Evolutionary conservation across 2,113 vertebrate species (phyloP), one percentile per base, ranked within the genome.

Genomic region (Ranitomeya imitator): DNA sequence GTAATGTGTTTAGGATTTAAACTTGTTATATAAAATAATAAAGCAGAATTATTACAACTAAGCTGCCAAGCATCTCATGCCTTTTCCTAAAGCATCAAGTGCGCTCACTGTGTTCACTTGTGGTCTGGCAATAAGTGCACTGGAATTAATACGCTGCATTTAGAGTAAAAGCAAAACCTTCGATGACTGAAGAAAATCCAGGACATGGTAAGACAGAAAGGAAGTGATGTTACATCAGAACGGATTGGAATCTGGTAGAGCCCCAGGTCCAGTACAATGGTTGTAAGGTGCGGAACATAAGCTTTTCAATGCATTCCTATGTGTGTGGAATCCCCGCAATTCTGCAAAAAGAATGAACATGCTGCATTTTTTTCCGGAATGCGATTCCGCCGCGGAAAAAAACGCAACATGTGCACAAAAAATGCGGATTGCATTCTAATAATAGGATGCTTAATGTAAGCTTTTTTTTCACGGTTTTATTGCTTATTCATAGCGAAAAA

Each of bases 1-100:
- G 60, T 83, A 83, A 84, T 84, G 65, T n/a, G 21, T 83, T 67
- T 51, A 83, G 81, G 81, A 54, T 23, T 83, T 67, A 54, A 69
- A 83, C 60, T n/a, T 37, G 63, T 54, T 83, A 51, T 61, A 84
- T 84, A 71, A 19, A 82, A 83, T 45, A 83, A 83, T 82, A 63
- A 31, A 65, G 80, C 65, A 52, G 63, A 84, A 84, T 71, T 84
- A 26, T 55, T 52, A 52, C 59, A 14, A 54, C 61, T 67, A 12
- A 67, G 23, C 63, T 84, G 82, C 82, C 82, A 71, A 55, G 82
- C 63, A 16, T 84, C 51, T 71, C 51, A 69, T 54, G 65, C 63
- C 51, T 54, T 37, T 71, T 0, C 45, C 3, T 65, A 26, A 14
- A 14, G 63, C 61, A 84, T 71, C 60, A 83, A 83, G 60, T 37